phyloP scores from a whole-genome alignment of 2,113 vertebrate species.

The Chionomys nivalis region DNA sequence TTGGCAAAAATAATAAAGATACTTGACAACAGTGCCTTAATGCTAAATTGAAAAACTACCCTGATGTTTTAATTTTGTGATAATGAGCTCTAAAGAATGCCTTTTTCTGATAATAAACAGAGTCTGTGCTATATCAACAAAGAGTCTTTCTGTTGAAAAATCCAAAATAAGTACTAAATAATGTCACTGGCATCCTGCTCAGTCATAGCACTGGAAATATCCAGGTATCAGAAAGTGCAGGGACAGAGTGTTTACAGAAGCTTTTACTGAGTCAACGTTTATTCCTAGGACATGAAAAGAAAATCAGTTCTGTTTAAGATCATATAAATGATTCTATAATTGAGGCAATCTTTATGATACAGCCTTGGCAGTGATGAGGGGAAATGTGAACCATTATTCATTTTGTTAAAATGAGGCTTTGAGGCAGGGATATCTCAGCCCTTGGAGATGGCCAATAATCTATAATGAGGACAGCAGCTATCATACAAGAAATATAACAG shows the following conservation, averaged over 20 bases:
- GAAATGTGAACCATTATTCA: slow-evolving; percentile 79
- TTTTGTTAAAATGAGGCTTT: slow-evolving; percentile 80
- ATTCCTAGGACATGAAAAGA: slow-evolving; percentile 76
- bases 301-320: slow-evolving; percentile 83
- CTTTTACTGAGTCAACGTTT: slow-evolving; percentile 69
- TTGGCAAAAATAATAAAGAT: slow-evolving; percentile 41
- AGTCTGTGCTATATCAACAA: slow-evolving; percentile 57
- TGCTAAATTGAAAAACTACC: not conserved
- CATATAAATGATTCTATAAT: slow-evolving; percentile 80
- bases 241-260: slow-evolving; percentile 60
- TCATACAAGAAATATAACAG: slow-evolving; percentile 81
- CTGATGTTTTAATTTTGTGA: slow-evolving; percentile 43
- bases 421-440: slow-evolving; percentile 77
- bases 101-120: slow-evolving; percentile 46
- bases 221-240: slow-evolving; percentile 55
- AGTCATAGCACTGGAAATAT: slow-evolving; percentile 63
- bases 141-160: slow-evolving; percentile 63
- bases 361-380: slow-evolving; percentile 75
- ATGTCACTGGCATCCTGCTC: slow-evolving; percentile 72
- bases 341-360: slow-evolving; percentile 79
- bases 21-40: slow-evolving; percentile 10
- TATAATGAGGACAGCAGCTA: slow-evolving; percentile 75
- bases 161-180: slow-evolving; percentile 80
- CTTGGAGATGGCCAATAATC: slow-evolving; percentile 81
- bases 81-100: slow-evolving; percentile 60